phyloP scores from a whole-genome alignment of 2,113 vertebrate genomes.

The Sinosuthora webbiana region DNA sequence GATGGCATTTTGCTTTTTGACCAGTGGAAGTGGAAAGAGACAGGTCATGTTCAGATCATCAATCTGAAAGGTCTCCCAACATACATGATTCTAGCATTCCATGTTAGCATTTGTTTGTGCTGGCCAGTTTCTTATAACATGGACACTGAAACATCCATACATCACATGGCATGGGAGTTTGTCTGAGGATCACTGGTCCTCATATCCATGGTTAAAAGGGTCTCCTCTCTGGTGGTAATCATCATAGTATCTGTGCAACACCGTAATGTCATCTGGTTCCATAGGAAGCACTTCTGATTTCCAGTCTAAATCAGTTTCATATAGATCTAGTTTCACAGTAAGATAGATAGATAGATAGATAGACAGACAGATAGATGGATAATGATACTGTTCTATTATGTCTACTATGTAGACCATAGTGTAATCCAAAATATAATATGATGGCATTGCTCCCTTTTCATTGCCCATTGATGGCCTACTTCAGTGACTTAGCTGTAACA shows the following conservation, averaged over 20 bases:
- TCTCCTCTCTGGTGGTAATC: not conserved
- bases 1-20: not conserved
- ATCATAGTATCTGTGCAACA: accelerated
- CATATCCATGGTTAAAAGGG: not conserved
- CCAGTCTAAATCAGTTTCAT: not conserved
- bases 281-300: not conserved
- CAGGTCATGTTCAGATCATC: not conserved
- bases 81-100: not conserved
- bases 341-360: not conserved
- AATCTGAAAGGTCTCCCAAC: not conserved
- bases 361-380: no score
- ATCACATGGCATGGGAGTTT: not conserved
- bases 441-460: not conserved
- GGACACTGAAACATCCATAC: not conserved
- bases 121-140: not conserved
- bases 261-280: not conserved
- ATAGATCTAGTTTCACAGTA: not conserved
- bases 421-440: not conserved
- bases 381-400: not conserved
- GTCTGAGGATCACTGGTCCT: not conserved
- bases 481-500: not conserved
- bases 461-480: not conserved
- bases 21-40: not conserved
- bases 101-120: not conserved
- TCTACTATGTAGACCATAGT: not conserved